Base-by-base conservation (phyloP, 2,888 invertebrate species). In the Agrotis clavis region DNA sequence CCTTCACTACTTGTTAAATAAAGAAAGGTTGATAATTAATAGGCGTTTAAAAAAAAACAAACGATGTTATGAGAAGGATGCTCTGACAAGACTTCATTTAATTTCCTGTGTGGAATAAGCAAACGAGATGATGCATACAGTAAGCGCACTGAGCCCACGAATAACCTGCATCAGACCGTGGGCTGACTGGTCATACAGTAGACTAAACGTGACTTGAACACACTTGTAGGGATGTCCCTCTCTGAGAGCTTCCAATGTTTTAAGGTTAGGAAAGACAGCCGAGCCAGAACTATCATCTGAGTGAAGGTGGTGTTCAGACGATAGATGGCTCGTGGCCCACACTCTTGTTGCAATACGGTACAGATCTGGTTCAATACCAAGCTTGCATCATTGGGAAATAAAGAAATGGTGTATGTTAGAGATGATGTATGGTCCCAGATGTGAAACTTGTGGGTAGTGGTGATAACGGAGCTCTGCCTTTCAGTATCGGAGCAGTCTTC, bases 401-500 rank as follows among this genome's bases (percentile, higher is more conserved):
- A 50, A 21, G 45, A 35, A 21, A 57, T 35, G 35, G 6, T 35
- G 35, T 35, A 35, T 35, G 35, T 50, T 59, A 48, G 19, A 69
- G 7, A 63, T 47, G 19, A 30, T 62, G 48, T 19, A 56, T 48
- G 35, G 13, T 19, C 19, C 3, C 13, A 51, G 7, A 25, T 62
- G 14, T 19, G 51, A 54, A 65, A 25, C 7, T 9, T n/a, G n/a
- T 56, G 35, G 47, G 30, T 62, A 21, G 19, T 54, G 5, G 53
- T 50, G 66, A 63, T 81, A 79, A 77, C 75, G 45, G 45, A 63
- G 67, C 69, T 83, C 19, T 74, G 66, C 16, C 54, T 93, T 96
- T 97, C 98, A 97, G 98, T 98, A 95, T 98, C 98, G 95, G 98
- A 98, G 96, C 98, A 97, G 96, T 98, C 98, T 97, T 98, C 98